Evolutionary conservation across 2,888 invertebrate species (phyloP), one percentile per base, ranked within the genome.

Genomic region (Chouioia cunea): DNA sequence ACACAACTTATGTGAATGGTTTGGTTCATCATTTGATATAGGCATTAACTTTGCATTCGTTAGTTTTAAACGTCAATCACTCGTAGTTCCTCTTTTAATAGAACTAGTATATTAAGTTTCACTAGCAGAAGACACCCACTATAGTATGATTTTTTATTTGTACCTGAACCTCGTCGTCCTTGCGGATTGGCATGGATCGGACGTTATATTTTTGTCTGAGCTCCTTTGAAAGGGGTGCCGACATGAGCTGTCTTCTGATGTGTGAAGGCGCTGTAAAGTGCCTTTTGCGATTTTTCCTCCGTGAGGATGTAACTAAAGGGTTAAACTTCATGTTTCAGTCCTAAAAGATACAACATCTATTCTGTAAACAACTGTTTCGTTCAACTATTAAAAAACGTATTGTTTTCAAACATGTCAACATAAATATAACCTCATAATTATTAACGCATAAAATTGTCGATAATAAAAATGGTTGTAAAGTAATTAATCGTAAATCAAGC

Each of bases 181-280:
- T 99, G 78, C 99, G 93, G 85, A 99, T 97, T 65, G 99, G 99
- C 93, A 99, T 98, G 71, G 97, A 94, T 78, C 97, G 92, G 63
- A 99, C 98, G 88, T 96, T 97, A 90, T 99, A 98, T 87, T 99
- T 99, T 85, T 95, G 94, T 82, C 96, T 90, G 75, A 99, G 89
- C 87, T 99, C 99, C 88, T 99, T 99, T 47, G 98, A 98, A 62
- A 99, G 90, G 27, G 99, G 98, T 14, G 99, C 90, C 69, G 97
- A 97, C 98, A 99, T 99, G 82, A 99, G 91, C 81, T 94, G 93
- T 85, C 99, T 90, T 81, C 98, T 91, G 80, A 97, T 93, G 87
- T 99, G 99, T 64, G 98, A 99, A 70, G 99, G 99, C 47, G 99
- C 99, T 85, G 96, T 97, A 88, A 99, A 99, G 88, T 99, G 98